These are phyloP conservation scores for Fundulus diaphanus DNA, from an alignment of 2,797 vertebrate genomes.

Conservation along the genomic window DNA sequence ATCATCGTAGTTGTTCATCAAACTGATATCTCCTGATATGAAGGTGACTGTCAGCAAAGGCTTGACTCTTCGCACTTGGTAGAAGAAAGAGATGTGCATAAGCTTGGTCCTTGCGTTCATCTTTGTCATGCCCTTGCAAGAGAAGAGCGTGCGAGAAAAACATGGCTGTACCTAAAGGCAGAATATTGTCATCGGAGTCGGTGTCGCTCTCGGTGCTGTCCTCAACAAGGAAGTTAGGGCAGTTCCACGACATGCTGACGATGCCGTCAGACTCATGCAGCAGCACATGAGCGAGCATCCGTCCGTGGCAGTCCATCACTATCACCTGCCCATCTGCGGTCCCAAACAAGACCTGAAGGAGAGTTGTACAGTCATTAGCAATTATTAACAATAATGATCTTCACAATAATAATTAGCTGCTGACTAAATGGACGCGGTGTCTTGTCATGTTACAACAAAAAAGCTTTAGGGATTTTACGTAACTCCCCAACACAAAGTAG, in stretches of 20 bases:
- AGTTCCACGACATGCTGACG: conserved; percentile 99
- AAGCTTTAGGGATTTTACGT: not conserved
- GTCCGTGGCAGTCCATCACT: conserved; percentile 98
- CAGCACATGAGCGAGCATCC: conserved; percentile 97
- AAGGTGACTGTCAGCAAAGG: conserved; percentile 97
- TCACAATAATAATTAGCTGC: conserved; percentile 8
- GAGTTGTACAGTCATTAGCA: conserved; percentile 19
- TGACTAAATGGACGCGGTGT: not conserved
- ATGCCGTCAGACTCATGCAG: conserved; percentile 96
- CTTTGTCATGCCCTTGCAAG: not conserved
- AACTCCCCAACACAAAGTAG: too few species aligned
- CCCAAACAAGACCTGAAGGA: conserved; percentile 92
- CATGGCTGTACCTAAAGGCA: conserved; percentile 87
- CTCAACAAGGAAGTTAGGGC: conserved; percentile 96
- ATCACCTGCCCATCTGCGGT: conserved; percentile 99
- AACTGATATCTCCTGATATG: conserved; percentile 96
- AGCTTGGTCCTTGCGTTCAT: conserved; percentile 7
- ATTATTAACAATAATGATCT: conserved; percentile 7
- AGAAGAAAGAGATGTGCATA: conserved; percentile 15
- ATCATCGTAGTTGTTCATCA: conserved; percentile 99
- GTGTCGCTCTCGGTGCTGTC: conserved; percentile 99
- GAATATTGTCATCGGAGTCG: conserved; percentile 92
- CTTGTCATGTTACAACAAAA: not conserved
- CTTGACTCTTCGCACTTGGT: conserved; percentile 88
- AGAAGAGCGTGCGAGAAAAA: not conserved